These are phyloP conservation scores for Pteronura brasiliensis DNA, from an alignment of 2,113 vertebrate species.

Conservation along the genomic window DNA sequence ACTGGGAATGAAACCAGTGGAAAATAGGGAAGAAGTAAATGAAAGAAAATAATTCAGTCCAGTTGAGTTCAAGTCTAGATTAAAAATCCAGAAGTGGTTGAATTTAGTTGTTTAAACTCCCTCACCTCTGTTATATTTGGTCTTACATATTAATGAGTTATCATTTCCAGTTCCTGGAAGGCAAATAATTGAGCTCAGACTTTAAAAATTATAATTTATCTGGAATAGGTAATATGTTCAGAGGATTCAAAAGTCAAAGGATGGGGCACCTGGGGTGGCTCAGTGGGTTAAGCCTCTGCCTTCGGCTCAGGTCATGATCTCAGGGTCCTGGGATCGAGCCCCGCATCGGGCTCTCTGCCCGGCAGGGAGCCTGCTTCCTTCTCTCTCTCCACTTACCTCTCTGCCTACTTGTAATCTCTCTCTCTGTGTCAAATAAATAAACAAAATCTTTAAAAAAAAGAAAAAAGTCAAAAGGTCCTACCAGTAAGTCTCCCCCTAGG, in stretches of 20 bases:
- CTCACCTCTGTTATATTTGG: neutral
- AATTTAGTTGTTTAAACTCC: neutral
- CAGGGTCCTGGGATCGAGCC: no score
- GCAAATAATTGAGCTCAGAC: neutral
- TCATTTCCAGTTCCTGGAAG: neutral
- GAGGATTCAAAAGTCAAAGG: neutral
- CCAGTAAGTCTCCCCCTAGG: neutral
- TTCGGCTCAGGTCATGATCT: no score
- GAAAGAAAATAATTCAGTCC: neutral
- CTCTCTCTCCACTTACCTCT: no score
- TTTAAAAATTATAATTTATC: slow-evolving; percentile 12
- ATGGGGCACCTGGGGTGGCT: no score
- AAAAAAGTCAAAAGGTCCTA: neutral
- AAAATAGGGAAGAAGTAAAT: neutral
- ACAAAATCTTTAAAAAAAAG: no score
- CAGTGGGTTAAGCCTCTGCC: no score
- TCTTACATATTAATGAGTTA: neutral
- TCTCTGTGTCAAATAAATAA: no score
- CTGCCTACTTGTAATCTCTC: no score
- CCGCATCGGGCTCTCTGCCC: no score
- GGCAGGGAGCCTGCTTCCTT: no score
- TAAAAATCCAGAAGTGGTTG: neutral
- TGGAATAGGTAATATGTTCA: neutral
- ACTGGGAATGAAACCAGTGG: neutral
- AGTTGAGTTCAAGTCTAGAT: neutral